A percentile compares a stretch with the other conserved stretches of the same genome.
Evolutionary conservation across 2,888 invertebrate genomes (phyloP).

Genomic region (Drosophila putrida): DNA sequence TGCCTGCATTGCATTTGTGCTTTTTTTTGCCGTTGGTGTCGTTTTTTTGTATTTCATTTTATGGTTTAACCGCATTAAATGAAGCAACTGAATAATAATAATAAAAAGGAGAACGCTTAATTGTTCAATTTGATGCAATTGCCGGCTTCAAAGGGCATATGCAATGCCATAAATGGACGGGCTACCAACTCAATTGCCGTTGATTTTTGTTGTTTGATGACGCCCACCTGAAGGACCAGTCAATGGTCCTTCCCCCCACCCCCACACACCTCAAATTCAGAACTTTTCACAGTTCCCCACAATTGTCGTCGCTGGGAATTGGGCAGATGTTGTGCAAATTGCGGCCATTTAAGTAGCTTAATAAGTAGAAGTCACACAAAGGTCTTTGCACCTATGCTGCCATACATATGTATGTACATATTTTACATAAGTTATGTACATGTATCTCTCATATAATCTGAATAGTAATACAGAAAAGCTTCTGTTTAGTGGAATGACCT

Average conservation of each 20-base stretch:
- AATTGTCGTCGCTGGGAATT: slow-evolving; percentile 27
- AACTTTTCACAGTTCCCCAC: not conserved
- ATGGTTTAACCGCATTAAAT: slow-evolving; percentile 75
- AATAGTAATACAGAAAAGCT: not conserved
- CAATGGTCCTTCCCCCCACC: not conserved
- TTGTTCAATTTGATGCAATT: slow-evolving; percentile 72
- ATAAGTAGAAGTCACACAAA: slow-evolving; percentile 12
- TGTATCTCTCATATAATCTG: not conserved
- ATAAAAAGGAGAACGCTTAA: slow-evolving; percentile 42
- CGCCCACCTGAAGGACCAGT: slow-evolving; percentile 10
- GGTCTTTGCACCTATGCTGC: slow-evolving; percentile 32
- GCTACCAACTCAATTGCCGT: slow-evolving; percentile 26
- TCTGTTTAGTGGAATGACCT: not conserved
- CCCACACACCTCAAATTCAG: too few species aligned
- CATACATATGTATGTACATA: not conserved
- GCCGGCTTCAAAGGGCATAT: slow-evolving; percentile 72
- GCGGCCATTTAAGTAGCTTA: slow-evolving; percentile 32
- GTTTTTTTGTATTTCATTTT: slow-evolving; percentile 43
- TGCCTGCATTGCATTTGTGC: slow-evolving; percentile 72
- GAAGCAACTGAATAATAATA: slow-evolving; percentile 41
- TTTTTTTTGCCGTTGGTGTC: not conserved
- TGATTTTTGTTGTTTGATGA: slow-evolving; percentile 28
- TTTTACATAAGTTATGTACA: not conserved
- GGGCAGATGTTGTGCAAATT: slow-evolving; percentile 42
- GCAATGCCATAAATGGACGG: slow-evolving; percentile 41